These are phyloP conservation scores for Caenorhabditis zanzibari DNA, from an alignment of 2,888 invertebrate genomes.

Conservation along the genomic window DNA sequence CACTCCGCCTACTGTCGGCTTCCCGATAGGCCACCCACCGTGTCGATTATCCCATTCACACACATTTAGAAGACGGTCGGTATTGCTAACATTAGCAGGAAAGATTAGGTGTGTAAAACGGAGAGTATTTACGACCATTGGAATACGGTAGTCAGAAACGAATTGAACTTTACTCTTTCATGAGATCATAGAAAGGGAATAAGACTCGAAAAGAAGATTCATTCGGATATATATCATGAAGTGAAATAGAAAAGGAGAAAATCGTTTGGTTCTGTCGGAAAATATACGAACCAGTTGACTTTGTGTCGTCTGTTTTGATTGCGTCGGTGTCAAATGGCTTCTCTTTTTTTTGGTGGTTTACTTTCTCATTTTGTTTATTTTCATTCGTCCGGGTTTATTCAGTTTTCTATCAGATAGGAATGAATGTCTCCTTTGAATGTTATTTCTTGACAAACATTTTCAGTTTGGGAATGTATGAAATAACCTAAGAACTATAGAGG, in stretches of 20 bases:
- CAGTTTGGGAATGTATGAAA: no score
- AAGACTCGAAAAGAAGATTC: background rate
- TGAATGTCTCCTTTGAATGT: background rate
- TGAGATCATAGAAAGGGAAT: constrained; percentile 1
- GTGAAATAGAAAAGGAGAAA: constrained; percentile 17
- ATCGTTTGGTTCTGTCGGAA: constrained; percentile 30
- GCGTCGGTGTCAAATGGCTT: constrained; percentile 41
- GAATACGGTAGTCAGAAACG: constrained; percentile 18
- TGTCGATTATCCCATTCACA: constrained; percentile 63
- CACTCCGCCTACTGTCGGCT: background rate
- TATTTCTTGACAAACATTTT: no score
- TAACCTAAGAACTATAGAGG: no score
- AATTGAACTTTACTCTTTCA: constrained; percentile 42
- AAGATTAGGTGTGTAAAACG: constrained; percentile 65
- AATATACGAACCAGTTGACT: constrained; percentile 57
- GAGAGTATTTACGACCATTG: constrained; percentile 31
- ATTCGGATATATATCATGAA: background rate
- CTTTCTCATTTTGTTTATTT: constrained; percentile 18
- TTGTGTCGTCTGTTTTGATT: constrained; percentile 57
- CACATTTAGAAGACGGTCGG: constrained; percentile 34
- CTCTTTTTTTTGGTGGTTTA: constrained; percentile 26
- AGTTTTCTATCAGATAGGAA: background rate
- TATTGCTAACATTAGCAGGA: constrained; percentile 68
- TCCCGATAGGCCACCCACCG: constrained; percentile 58
- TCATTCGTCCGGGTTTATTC: background rate